Conservation (phyloP, 2,888 invertebrate species). For the Diaphora mendica region DNA sequence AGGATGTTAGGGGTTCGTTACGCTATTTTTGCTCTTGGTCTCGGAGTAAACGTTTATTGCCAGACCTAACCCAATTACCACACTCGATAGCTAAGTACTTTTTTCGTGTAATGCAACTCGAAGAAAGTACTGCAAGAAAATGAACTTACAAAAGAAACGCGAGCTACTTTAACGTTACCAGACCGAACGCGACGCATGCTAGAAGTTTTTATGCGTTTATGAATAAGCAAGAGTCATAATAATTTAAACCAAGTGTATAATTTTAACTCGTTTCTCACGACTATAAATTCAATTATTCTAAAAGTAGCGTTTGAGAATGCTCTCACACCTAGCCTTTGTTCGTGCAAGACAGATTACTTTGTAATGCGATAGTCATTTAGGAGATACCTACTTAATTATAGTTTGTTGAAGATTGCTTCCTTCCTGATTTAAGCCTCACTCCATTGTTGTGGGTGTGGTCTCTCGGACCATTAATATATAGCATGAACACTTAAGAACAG, state of each 20-base stretch:
- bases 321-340: constrained; percentile 20
- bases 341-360: background rate
- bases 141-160: background rate
- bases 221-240: background rate
- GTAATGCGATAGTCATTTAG: constrained; percentile 10
- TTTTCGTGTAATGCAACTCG: background rate
- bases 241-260: constrained; percentile 5
- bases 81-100: background rate
- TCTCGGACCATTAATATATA: background rate
- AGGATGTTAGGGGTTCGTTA: background rate
- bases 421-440: background rate
- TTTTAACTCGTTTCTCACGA: constrained; percentile 13
- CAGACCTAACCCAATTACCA: background rate
- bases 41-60: background rate
- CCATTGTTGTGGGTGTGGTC: background rate
- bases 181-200: background rate
- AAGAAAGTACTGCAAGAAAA: background rate
- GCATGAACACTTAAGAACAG: background rate
- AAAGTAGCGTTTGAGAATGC: constrained; percentile 17
- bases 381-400: background rate
- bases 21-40: background rate
- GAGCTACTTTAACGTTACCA: background rate
- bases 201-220: background rate
- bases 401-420: constrained; percentile 4
- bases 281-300: constrained; percentile 6